phyloP scores from a whole-genome alignment of 2,797 vertebrate genomes.

The Lacerta agilis region DNA sequence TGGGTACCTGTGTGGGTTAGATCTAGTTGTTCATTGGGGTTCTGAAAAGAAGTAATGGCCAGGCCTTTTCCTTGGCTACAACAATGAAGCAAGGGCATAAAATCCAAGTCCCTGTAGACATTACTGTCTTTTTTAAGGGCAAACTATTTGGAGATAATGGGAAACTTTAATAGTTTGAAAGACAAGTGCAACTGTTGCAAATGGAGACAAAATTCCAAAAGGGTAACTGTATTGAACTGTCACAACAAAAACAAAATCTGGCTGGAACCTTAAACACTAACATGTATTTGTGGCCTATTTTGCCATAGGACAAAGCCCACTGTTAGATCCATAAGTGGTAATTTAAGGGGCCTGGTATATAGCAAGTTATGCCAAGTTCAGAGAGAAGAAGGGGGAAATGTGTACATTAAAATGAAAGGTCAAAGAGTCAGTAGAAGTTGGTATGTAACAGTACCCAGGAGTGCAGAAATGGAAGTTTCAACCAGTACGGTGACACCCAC shows the following conservation, averaged over 20 bases:
- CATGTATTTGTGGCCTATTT: not conserved
- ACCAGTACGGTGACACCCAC: too few species aligned
- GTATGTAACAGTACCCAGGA: not conserved
- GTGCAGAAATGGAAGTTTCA: not conserved
- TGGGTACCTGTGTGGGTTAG: too few species aligned
- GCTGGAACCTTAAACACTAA: not conserved
- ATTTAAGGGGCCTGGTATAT: not conserved
- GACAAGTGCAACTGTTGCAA: not conserved
- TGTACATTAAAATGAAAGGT: not conserved
- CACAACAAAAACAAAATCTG: not conserved
- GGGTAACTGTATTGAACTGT: not conserved
- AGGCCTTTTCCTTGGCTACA: too few species aligned
- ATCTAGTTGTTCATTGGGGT: too few species aligned
- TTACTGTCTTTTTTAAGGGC: too few species aligned
- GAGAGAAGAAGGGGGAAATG: not conserved
- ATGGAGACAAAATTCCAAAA: not conserved
- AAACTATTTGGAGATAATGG: not conserved
- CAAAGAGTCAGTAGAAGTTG: not conserved
- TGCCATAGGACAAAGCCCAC: not conserved
- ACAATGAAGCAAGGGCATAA: too few species aligned
- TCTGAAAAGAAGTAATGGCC: too few species aligned
- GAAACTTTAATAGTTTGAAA: not conserved
- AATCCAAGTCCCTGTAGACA: too few species aligned
- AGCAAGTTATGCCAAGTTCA: not conserved
- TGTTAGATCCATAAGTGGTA: not conserved